phyloP scores from a whole-genome alignment of 2,797 vertebrate species.

The Sebastes paucispinis region DNA sequence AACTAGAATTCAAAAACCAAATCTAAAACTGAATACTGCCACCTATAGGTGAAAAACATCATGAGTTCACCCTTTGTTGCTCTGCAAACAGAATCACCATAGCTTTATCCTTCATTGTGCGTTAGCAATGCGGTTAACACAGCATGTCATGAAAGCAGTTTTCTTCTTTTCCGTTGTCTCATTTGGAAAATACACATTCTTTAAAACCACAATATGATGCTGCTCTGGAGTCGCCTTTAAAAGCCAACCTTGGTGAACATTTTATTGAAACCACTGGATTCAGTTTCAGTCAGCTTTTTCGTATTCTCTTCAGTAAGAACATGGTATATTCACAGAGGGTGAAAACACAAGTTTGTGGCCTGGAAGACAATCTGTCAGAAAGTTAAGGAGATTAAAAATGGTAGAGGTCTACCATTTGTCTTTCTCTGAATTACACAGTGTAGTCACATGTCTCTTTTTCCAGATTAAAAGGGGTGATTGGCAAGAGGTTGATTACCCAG shows the following conservation, averaged over 20 bases:
- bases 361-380: constrained; percentile 31
- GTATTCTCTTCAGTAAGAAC: not conserved
- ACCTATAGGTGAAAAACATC: constrained; percentile 28
- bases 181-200: not conserved
- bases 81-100: not conserved
- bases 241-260: not conserved
- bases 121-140: not conserved
- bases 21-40: constrained; percentile 37
- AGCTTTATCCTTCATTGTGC: not conserved
- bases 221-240: not conserved
- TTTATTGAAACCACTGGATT: constrained; percentile 18
- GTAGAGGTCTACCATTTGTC: not conserved
- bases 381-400: constrained; percentile 36
- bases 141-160: not conserved
- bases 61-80: not conserved
- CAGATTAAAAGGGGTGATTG: constrained; percentile 50
- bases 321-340: not conserved
- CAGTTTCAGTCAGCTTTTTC: not conserved
- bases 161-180: not conserved
- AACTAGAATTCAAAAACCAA: not conserved
- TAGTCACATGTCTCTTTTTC: constrained; percentile 44
- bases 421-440: constrained; percentile 8
- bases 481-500: constrained; percentile 45
- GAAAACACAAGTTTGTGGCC: constrained; percentile 19
- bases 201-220: not conserved